phyloP scores from a whole-genome alignment of 2,888 invertebrate genomes.

The Lithophane ornitopus region DNA sequence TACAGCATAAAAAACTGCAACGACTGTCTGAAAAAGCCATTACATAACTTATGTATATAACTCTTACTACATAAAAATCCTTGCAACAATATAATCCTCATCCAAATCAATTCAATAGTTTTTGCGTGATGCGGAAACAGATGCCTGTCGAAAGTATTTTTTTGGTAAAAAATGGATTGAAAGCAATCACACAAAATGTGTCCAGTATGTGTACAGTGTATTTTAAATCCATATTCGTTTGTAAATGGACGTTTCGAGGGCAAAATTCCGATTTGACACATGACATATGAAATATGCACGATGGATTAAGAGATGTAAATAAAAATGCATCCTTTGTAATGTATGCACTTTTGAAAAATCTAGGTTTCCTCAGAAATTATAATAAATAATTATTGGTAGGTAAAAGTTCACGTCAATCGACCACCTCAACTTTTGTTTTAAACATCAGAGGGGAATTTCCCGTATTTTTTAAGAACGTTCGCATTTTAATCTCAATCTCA shows the following conservation, averaged over 20 bases:
- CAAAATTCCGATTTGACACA: neutral
- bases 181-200: slow-evolving; percentile 34
- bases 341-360: neutral
- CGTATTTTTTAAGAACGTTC: too few species aligned
- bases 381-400: neutral
- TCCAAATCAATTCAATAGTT: slow-evolving; percentile 37
- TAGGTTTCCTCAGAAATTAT: neutral
- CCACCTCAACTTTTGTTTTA: neutral
- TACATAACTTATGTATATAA: neutral
- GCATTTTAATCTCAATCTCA: too few species aligned
- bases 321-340: neutral
- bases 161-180: slow-evolving; percentile 9
- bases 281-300: neutral
- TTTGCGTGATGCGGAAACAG: slow-evolving; percentile 19
- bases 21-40: neutral
- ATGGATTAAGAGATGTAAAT: neutral
- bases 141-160: slow-evolving; percentile 25
- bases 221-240: neutral
- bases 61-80: slow-evolving; percentile 5
- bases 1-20: neutral
- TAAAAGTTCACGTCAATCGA: too few species aligned
- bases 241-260: neutral
- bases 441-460: too few species aligned
- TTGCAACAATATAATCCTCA: slow-evolving; percentile 6
- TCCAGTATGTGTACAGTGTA: too few species aligned